Evolutionary conservation across 35 echinoderm and acorn worm genomes (phyloP).

Genomic region (Apostichopus parvimensis): DNA sequence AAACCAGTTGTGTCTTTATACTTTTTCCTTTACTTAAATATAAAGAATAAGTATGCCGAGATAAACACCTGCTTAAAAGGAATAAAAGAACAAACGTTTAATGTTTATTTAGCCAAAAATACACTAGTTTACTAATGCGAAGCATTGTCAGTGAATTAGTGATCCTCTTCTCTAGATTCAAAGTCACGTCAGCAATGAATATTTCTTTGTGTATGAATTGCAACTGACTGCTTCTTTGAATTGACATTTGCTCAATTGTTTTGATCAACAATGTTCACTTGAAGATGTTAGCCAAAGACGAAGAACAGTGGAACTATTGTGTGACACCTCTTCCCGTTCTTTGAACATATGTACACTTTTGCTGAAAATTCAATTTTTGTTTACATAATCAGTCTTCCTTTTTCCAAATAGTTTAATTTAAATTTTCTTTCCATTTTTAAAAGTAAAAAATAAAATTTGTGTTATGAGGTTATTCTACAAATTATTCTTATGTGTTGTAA

Average conservation of each 20-base stretch:
- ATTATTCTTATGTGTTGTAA: no score
- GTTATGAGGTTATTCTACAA: no score
- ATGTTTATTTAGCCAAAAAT: no score
- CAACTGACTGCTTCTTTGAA: no score
- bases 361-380: not conserved
- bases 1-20: not conserved
- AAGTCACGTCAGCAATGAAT: no score
- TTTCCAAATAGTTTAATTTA: not conserved
- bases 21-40: not conserved
- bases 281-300: not conserved
- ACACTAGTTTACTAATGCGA: not conserved
- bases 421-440: not conserved
- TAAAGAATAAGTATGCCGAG: not conserved
- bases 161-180: no score
- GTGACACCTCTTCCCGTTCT: not conserved
- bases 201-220: no score
- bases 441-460: no score
- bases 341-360: not conserved
- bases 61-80: not conserved
- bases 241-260: no score
- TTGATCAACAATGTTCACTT: not conserved
- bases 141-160: not conserved
- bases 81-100: no score
- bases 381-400: not conserved
- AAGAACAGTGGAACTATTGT: not conserved